Conservation (phyloP, 2,797 vertebrate genomes). For the Esox masquinongy region DNA sequence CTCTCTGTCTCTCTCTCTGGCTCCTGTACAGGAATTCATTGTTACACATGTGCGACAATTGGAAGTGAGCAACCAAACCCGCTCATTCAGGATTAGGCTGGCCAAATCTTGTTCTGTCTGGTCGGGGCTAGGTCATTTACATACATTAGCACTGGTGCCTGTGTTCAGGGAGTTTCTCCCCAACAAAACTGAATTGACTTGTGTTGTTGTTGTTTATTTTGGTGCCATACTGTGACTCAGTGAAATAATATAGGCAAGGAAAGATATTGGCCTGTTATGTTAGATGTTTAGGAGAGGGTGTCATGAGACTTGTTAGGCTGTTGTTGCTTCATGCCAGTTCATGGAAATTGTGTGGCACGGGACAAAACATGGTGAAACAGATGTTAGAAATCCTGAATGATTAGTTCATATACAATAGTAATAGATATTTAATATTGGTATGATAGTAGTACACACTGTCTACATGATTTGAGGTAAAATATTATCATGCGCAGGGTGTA, state of each 20-base stretch:
- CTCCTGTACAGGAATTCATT: slow-evolving; percentile 59
- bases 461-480: background rate
- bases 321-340: background rate
- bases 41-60: slow-evolving; percentile 64
- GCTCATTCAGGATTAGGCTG: slow-evolving; percentile 64
- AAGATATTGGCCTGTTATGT: background rate
- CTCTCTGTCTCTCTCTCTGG: background rate
- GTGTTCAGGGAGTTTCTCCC: slow-evolving; percentile 12
- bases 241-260: background rate
- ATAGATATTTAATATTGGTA: background rate
- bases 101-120: slow-evolving; percentile 76
- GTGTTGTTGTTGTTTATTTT: slow-evolving; percentile 26
- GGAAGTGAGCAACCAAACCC: slow-evolving; percentile 46
- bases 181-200: slow-evolving; percentile 5
- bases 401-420: background rate
- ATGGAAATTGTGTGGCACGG: background rate
- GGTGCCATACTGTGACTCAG: background rate
- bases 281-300: background rate
- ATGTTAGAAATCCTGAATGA: background rate
- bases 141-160: slow-evolving; percentile 65
- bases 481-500: background rate
- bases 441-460: background rate
- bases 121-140: slow-evolving; percentile 68
- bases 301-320: background rate
- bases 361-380: background rate